Evolutionary conservation across 2,888 invertebrate genomes (phyloP).

Genomic region (Aleiodes alternator): DNA sequence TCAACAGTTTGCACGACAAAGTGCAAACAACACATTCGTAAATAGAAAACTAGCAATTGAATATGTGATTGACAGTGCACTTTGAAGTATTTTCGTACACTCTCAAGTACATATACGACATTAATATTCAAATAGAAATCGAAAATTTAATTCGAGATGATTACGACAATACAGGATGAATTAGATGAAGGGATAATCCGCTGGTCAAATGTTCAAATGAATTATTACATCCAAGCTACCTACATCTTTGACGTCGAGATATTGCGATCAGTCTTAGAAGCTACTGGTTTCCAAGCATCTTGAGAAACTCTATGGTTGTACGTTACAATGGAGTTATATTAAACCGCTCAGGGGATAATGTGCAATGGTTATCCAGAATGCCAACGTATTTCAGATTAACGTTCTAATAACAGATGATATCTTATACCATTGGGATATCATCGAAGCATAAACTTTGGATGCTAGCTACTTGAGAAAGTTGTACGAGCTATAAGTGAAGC

Average conservation of each 20-base stretch:
- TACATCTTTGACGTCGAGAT: constrained; percentile 14
- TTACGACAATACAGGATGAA: background rate
- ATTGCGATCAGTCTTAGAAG: constrained; percentile 5
- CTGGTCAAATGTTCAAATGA: constrained; percentile 7
- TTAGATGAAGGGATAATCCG: background rate
- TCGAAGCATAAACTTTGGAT: constrained; percentile 63
- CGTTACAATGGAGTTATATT: constrained; percentile 35
- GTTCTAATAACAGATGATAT: constrained; percentile 70
- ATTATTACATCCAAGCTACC: background rate
- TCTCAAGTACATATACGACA: background rate
- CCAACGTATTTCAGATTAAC: constrained; percentile 68
- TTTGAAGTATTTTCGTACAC: background rate
- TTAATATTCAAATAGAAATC: constrained; percentile 14
- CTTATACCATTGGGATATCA: constrained; percentile 63
- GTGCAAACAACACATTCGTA: background rate
- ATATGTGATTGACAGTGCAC: constrained; percentile 11
- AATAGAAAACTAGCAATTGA: constrained; percentile 11
- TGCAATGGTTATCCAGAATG: constrained; percentile 61
- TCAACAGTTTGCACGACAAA: constrained; percentile 52
- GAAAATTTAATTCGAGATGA: background rate
- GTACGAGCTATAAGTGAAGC: constrained; percentile 30
- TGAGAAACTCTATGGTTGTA: constrained; percentile 23
- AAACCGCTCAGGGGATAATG: constrained; percentile 60
- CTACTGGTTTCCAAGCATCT: background rate
- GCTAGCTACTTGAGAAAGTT: constrained; percentile 62